Evolutionary conservation across 2,888 invertebrate genomes (phyloP), one percentile per base, ranked within the genome.

Genomic region (Agrotis ipsilon): DNA sequence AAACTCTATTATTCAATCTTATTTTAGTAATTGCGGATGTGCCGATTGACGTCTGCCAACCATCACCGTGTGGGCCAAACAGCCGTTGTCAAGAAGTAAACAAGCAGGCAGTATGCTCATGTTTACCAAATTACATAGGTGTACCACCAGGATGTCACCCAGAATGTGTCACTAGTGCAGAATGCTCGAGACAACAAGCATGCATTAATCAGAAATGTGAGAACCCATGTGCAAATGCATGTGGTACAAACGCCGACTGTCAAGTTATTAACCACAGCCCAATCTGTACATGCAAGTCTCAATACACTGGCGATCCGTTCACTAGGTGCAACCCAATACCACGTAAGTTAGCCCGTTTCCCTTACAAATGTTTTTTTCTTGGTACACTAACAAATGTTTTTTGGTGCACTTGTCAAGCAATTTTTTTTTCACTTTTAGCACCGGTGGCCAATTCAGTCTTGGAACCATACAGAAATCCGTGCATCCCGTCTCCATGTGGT

Each of bases 261-360:
- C 97, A 97, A 88, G 98, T 98, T 16, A 97, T 97, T 66, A 98
- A 98, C 90, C 98, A 98, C 87, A 98, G 97, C 89, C 98, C 98
- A 13, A 97, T 98, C 85, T 98, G 98, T 90, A 97, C 97, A 79
- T 98, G 98, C 89, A 96, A 96, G 72, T 85, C 91, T 24, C 96
- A 94, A 52, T 97, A 97, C 82, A 97, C 97, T 49, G 98, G 98
- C n/a, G 97, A 98, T 93, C 97, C 97, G 16, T 97, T 97, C 79
- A 94, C 96, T 18, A 94, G 96, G 89, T 97, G 97, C 86, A 92
- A 94, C 78, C 96, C 96, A 19, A 93, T 96, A 84, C 95, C 93
- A 87, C 96, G 96, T 96, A 94, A 94, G 96, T 92, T 70, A 43
- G 0, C 18, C 11, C 51, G 24, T 32, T 43, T 11, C 21, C 7